Conservation (phyloP, 1,140 invertebrate species). For the Diachasmimorpha longicaudata region DNA sequence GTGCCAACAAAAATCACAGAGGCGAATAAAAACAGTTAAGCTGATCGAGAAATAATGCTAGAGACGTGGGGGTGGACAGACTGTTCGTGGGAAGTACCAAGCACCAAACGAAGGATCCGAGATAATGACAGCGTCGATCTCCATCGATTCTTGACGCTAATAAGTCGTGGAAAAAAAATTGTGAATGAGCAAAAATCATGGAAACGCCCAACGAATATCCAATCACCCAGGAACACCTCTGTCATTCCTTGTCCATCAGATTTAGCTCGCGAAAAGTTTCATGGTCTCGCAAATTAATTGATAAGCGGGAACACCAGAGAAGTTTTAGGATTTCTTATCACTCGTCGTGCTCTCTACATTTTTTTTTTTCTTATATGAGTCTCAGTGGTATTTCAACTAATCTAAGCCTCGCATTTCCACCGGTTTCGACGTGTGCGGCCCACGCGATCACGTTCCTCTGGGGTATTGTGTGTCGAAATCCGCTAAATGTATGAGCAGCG, state of each 20-base stretch:
- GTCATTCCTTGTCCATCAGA: too few relatives aligned
- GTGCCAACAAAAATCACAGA: too few relatives aligned
- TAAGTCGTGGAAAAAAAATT: neutral
- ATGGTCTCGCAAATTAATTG: too few relatives aligned
- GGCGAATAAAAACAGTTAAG: too few relatives aligned
- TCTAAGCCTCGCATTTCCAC: neutral
- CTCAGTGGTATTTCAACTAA: neutral
- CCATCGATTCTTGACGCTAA: neutral
- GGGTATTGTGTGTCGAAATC: neutral
- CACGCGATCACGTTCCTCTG: neutral
- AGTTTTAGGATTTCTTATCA: too few relatives aligned
- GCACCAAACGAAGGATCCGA: neutral
- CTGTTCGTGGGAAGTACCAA: constrained; percentile 6
- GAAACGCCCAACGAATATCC: neutral
- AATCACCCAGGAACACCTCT: neutral
- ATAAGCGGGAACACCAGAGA: too few relatives aligned
- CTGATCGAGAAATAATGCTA: neutral
- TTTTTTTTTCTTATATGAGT: too few relatives aligned
- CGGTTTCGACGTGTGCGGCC: neutral
- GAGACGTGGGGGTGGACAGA: neutral
- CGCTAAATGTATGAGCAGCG: neutral
- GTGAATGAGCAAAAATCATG: neutral
- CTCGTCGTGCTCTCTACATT: too few relatives aligned
- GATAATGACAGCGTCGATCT: neutral
- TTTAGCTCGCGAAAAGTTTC: too few relatives aligned